phyloP scores from a whole-genome alignment of 1,140 invertebrate species.

The Andrena cerasifolii region DNA sequence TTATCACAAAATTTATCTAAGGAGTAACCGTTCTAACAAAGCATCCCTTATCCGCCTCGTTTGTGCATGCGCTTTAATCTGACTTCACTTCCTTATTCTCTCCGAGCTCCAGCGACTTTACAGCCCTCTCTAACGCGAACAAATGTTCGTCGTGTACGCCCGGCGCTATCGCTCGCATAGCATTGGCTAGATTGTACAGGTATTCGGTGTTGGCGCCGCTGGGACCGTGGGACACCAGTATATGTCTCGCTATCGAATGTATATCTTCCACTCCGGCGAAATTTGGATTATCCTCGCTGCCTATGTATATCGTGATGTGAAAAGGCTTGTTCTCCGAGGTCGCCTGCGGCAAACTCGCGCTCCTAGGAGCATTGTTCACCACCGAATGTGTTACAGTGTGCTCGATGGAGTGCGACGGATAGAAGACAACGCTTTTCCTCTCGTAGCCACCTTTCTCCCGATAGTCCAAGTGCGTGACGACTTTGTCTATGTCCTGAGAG shows the following conservation, averaged over 20 bases:
- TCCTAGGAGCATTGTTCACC: background rate
- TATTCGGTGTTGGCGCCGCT: constrained; percentile 95
- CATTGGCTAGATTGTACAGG: constrained; percentile 91
- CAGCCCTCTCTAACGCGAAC: constrained; percentile 87
- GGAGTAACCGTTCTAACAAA: background rate
- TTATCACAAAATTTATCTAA: background rate
- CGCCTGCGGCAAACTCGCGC: constrained; percentile 5
- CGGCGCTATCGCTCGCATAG: constrained; percentile 90
- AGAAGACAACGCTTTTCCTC: constrained; percentile 87
- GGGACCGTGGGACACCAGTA: constrained; percentile 88
- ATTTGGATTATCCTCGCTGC: constrained; percentile 89
- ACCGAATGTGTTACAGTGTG: background rate
- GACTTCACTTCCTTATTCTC: constrained; percentile 47
- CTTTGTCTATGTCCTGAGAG: constrained; percentile 85
- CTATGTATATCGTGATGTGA: constrained; percentile 92
- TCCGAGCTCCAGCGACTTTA: constrained; percentile 78
- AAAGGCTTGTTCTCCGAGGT: constrained; percentile 82
- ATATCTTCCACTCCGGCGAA: constrained; percentile 90
- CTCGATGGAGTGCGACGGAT: constrained; percentile 82
- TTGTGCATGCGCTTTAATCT: constrained; percentile 37
- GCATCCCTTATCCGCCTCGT: constrained; percentile 7
- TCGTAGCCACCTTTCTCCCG: constrained; percentile 95
- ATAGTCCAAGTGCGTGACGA: constrained; percentile 92
- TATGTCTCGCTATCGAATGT: constrained; percentile 90
- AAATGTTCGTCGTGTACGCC: constrained; percentile 89